Evolutionary conservation across 2,888 invertebrate genomes (phyloP).

Genomic region (Callyntrura guangdongensis): DNA sequence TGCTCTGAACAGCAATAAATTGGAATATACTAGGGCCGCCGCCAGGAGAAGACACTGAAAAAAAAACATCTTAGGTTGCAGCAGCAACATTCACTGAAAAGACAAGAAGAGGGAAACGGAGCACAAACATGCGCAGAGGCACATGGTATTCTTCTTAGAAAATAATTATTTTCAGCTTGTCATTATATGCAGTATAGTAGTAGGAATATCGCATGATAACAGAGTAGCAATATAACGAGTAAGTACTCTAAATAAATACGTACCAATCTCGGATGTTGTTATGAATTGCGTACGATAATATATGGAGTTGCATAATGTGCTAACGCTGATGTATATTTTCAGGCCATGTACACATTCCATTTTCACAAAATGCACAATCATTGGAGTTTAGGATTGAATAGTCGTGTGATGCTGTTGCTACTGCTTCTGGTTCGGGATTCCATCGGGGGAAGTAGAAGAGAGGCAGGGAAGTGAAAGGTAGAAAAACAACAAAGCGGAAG

Average conservation of each 20-base stretch:
- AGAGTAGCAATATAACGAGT: too few species aligned
- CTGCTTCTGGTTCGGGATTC: neutral
- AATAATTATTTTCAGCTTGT: constrained; percentile 7
- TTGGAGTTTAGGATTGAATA: too few species aligned
- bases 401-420: too few species aligned
- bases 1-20: constrained; percentile 42
- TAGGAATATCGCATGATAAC: neutral
- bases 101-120: neutral
- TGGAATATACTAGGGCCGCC: neutral
- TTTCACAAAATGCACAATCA: neutral
- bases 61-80: neutral
- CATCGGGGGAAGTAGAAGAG: neutral
- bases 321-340: neutral
- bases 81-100: neutral
- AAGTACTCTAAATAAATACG: too few species aligned
- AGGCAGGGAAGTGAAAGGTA: too few species aligned
- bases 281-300: too few species aligned
- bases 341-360: neutral
- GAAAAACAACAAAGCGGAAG: neutral
- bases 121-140: neutral
- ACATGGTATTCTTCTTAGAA: neutral
- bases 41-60: neutral
- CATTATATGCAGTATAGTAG: neutral
- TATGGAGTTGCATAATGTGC: neutral
- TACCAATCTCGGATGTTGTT: too few species aligned